Base-by-base conservation (phyloP, 2,888 invertebrate genomes). In the Geophilus truncorum region DNA sequence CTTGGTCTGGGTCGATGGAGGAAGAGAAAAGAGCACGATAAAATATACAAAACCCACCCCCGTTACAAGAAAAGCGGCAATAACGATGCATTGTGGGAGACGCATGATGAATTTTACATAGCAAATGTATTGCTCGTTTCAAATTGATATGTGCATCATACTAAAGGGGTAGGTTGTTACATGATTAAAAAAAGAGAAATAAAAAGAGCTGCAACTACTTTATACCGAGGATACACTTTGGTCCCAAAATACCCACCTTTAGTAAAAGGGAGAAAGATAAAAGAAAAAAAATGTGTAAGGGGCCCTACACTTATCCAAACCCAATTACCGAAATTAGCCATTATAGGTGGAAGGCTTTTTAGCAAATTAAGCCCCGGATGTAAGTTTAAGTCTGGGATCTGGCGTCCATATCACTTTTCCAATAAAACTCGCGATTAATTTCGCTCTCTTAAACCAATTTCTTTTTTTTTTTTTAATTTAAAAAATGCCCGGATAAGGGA, bases 261-360 rank as follows among this genome's bases (percentile, higher is more conserved):
- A 62, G 57, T 62, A 62, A 62, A 62, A 62, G 57, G 9, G 15
- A 23, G 57, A 62, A 62, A 62, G 23, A 62, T 10, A 62, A 1
- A 21, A 23, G 57, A 21, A 23, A 18, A 62, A 23, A 23, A 62
- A 62, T 21, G 57, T 23, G 57, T 62, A 62, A 62, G 57, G 57
- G 57, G 21, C 57, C 57, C 57, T 62, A 62, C 57, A 62, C 57
- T 62, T 62, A 62, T 62, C 57, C 57, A 62, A 62, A 62, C 57
- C 57, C 57, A 62, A 62, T 62, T 62, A 62, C 57, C 57, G 21
- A 62, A 62, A 62, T 62, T 62, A 62, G n/a, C 57, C 57, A 62
- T 62, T 62, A 62, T 62, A 62, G 57, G 57, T 62, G 57, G 21
- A 62, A 62, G 57, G 57, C 57, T 62, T 62, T 62, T 62, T 62